Evolutionary conservation across 2,797 vertebrate species (phyloP).

Genomic region (Chelon auratus): DNA sequence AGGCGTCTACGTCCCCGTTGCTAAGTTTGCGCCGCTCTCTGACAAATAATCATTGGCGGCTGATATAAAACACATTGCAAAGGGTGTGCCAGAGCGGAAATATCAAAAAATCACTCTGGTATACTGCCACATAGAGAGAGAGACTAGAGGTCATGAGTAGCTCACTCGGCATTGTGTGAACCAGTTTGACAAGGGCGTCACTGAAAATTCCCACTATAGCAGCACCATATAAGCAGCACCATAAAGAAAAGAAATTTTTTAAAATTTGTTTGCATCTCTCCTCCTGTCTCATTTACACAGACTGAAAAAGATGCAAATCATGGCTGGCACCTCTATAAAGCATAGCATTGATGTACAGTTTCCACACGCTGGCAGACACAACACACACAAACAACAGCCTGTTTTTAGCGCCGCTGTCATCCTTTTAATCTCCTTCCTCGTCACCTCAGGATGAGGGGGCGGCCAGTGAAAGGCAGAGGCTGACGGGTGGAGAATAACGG

Average conservation of each 20-base stretch:
- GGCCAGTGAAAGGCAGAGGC: slow-evolving; percentile 50
- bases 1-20: too few species aligned
- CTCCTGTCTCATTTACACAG: slow-evolving; percentile 69
- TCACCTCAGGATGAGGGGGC: slow-evolving; percentile 45
- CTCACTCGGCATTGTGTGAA: too few species aligned
- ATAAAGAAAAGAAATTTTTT: slow-evolving; percentile 45
- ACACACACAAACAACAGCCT: slow-evolving; percentile 24
- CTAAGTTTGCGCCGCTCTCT: too few species aligned
- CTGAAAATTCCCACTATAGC: not conserved
- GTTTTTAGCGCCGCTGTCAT: slow-evolving; percentile 56
- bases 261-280: slow-evolving; percentile 70
- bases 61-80: too few species aligned
- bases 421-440: slow-evolving; percentile 35
- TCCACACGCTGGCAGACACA: slow-evolving; percentile 34
- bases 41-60: too few species aligned
- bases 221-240: slow-evolving; percentile 14
- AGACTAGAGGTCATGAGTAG: too few species aligned
- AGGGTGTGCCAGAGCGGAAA: too few species aligned
- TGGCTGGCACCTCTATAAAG: slow-evolving; percentile 73
- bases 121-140: too few species aligned
- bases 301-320: slow-evolving; percentile 76
- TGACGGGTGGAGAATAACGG: slow-evolving; percentile 69
- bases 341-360: slow-evolving; percentile 75
- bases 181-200: too few species aligned
- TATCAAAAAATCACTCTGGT: too few species aligned